Evolutionary conservation across 2,888 invertebrate species (phyloP).

Genomic region (Leptopilina myrica): DNA sequence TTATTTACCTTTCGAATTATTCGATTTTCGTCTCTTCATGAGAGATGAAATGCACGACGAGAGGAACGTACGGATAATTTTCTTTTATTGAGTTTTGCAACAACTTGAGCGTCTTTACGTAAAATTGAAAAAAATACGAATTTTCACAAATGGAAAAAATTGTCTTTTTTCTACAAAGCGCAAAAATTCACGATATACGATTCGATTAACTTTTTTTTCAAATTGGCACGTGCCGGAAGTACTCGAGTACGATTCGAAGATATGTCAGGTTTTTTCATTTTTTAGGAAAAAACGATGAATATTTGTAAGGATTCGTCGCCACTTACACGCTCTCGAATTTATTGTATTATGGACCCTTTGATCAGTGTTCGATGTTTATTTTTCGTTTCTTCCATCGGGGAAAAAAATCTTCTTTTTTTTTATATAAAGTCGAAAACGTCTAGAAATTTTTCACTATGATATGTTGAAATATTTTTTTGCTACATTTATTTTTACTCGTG

Average conservation of each 20-base stretch:
- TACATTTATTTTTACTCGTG: background rate
- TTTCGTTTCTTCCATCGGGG: too few species aligned
- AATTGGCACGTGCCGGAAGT: slow-evolving; percentile 63
- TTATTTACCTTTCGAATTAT: background rate
- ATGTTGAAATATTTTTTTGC: background rate
- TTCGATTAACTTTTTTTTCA: slow-evolving; percentile 40
- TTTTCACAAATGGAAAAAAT: slow-evolving; percentile 45
- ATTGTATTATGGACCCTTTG: slow-evolving; percentile 21
- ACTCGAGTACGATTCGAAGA: slow-evolving; percentile 54
- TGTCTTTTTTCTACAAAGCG: slow-evolving; percentile 40
- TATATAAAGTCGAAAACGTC: background rate
- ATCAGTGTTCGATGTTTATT: slow-evolving; percentile 20
- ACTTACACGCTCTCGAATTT: slow-evolving; percentile 28
- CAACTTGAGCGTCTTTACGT: background rate
- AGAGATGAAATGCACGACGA: slow-evolving; percentile 45
- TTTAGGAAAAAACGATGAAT: background rate
- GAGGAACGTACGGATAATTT: slow-evolving; percentile 41
- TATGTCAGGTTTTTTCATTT: slow-evolving; percentile 51
- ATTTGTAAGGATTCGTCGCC: slow-evolving; percentile 11
- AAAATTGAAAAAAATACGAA: slow-evolving; percentile 25
- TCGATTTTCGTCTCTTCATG: background rate
- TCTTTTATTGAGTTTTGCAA: slow-evolving; percentile 30
- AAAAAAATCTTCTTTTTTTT: background rate
- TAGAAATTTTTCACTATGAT: background rate
- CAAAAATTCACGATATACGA: slow-evolving; percentile 45